Conservation (phyloP, 2,888 invertebrate genomes). For the Apamea crenata region DNA sequence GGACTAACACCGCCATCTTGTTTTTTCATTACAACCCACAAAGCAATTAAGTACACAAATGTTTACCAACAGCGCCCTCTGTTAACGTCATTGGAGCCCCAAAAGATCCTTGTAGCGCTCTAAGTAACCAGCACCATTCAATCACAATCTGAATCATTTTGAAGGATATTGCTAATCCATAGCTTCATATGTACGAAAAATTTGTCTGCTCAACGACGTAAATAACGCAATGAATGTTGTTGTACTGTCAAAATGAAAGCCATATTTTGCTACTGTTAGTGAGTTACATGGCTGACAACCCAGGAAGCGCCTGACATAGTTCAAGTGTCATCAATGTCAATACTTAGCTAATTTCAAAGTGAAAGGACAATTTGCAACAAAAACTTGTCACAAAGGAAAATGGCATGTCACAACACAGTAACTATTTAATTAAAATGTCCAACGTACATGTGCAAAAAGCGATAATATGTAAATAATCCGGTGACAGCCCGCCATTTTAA, state of each 20-base stretch:
- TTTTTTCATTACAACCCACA: no score
- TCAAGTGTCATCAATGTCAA: not conserved
- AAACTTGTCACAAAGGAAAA: conserved; percentile 23
- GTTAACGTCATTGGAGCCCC: no score
- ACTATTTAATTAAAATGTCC: conserved; percentile 46
- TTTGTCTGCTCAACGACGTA: not conserved
- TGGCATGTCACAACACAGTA: conserved; percentile 30
- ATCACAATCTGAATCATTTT: not conserved
- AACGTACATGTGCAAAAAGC: conserved; percentile 21
- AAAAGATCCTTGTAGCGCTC: no score
- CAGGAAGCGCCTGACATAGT: not conserved
- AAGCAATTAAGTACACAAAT: no score
- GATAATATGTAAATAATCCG: conserved; percentile 33
- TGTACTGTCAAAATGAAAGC: not conserved
- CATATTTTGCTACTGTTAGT: no score
- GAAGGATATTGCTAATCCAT: not conserved
- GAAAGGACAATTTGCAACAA: not conserved
- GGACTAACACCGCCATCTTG: no score
- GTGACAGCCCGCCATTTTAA: conserved; percentile 52
- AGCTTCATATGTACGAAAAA: not conserved
- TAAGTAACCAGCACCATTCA: no score
- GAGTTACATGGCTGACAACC: not conserved
- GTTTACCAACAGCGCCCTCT: no score
- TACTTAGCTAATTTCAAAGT: not conserved
- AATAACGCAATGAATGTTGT: not conserved